A percentile compares a stretch with the other conserved stretches of the same genome.
Conservation (phyloP, 2,888 invertebrate species). For the Sinhomidia bicolor region DNA sequence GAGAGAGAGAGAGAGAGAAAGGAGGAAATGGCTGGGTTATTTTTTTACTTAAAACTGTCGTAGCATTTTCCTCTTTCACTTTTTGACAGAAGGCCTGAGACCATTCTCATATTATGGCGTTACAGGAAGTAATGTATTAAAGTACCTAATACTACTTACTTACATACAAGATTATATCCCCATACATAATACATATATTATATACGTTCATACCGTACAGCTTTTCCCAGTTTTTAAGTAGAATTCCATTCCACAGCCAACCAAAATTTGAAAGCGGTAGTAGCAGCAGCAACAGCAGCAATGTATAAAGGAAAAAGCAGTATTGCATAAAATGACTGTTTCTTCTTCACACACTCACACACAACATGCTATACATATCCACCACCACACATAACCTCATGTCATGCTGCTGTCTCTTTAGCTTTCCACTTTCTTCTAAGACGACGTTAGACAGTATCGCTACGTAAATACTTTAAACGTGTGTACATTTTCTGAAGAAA, state of each 20-base stretch:
- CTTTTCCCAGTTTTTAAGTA: not conserved
- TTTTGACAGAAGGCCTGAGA: conserved; percentile 64
- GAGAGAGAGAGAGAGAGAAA: conserved; percentile 42
- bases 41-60: conserved; percentile 71
- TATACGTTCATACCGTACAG: not conserved
- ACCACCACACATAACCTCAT: conserved; percentile 56
- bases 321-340: conserved; percentile 31
- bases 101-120: not conserved
- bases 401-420: conserved; percentile 55
- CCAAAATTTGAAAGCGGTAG: not conserved
- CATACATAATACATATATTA: not conserved
- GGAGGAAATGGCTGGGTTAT: conserved; percentile 68
- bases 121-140: conserved; percentile 12
- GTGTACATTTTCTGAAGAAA: too few relatives aligned
- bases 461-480: too few relatives aligned
- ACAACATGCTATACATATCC: conserved; percentile 8
- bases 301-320: not conserved
- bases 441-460: not conserved
- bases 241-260: conserved; percentile 12
- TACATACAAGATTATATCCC: not conserved
- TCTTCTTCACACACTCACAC: not conserved
- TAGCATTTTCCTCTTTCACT: conserved; percentile 63
- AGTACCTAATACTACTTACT: not conserved
- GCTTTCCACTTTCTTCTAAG: not conserved
- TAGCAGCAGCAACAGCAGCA: not conserved